phyloP scores from a whole-genome alignment of 2,113 vertebrate species.

The Dascyllus trimaculatus region DNA sequence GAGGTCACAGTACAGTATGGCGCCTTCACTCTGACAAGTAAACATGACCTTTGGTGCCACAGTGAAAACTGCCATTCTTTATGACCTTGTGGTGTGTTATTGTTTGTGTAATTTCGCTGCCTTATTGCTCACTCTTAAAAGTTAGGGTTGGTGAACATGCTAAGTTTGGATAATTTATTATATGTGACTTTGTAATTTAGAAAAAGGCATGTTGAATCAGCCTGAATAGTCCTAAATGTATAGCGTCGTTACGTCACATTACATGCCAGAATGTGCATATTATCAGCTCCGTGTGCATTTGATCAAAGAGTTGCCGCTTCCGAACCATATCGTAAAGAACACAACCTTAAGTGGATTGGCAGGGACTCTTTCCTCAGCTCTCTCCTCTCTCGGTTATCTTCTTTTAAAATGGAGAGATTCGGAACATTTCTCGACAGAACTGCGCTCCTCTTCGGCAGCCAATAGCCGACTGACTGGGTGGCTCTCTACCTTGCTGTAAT shows the following conservation, averaged over 20 bases:
- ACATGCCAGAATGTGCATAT: neutral
- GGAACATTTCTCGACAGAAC: slow-evolving; percentile 65
- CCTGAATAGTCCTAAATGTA: neutral
- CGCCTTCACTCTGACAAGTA: slow-evolving; percentile 85
- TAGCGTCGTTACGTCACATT: neutral
- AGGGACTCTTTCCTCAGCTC: slow-evolving; percentile 35
- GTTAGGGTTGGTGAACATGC: slow-evolving; percentile 7
- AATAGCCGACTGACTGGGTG: slow-evolving; percentile 74
- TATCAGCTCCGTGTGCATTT: neutral
- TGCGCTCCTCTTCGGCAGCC: slow-evolving; percentile 51
- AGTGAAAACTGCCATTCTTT: slow-evolving; percentile 80
- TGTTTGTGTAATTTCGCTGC: slow-evolving; percentile 70
- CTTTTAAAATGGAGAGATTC: slow-evolving; percentile 73
- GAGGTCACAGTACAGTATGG: slow-evolving; percentile 85
- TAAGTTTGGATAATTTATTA: neutral
- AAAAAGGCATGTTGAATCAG: no score
- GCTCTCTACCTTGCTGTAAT: slow-evolving; percentile 82
- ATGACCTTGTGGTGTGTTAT: slow-evolving; percentile 77
- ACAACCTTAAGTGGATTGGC: slow-evolving; percentile 30
- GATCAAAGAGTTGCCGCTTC: neutral
- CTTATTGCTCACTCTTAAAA: slow-evolving; percentile 57
- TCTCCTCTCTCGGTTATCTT: slow-evolving; percentile 46
- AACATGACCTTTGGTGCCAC: slow-evolving; percentile 84
- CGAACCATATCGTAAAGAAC: slow-evolving; percentile 36
- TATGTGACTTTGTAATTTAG: neutral